phyloP scores from a whole-genome alignment of 2,888 invertebrate species.

The Acleris cristana region DNA sequence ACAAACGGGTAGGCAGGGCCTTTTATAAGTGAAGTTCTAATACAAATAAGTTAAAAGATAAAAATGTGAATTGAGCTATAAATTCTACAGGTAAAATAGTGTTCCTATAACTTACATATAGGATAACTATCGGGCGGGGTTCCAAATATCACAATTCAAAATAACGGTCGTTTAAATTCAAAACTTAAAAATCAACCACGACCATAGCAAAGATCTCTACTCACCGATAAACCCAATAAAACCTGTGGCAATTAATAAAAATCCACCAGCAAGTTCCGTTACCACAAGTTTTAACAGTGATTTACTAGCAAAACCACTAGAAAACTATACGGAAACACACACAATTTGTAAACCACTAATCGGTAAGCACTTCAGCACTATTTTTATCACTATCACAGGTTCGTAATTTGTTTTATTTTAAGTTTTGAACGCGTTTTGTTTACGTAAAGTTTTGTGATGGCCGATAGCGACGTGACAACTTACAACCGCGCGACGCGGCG shows the following conservation, averaged over 20 bases:
- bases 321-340: conserved; percentile 55
- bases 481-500: conserved; percentile 46
- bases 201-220: conserved; percentile 66
- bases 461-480: conserved; percentile 44
- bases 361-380: conserved; percentile 56
- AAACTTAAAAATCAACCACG: conserved; percentile 18
- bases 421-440: conserved; percentile 58
- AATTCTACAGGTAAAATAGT: too few species aligned
- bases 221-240: conserved; percentile 69
- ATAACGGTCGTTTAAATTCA: conserved; percentile 20
- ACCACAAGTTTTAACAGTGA: conserved; percentile 69
- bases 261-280: conserved; percentile 70
- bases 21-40: too few species aligned
- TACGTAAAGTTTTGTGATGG: conserved; percentile 69
- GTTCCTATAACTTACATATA: neutral
- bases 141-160: conserved; percentile 9
- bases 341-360: conserved; percentile 52
- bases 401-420: conserved; percentile 47
- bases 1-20: too few species aligned
- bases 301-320: conserved; percentile 69
- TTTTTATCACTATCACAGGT: conserved; percentile 62
- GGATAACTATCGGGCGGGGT: neutral
- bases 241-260: conserved; percentile 50
- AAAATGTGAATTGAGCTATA: too few species aligned
- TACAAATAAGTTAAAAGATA: too few species aligned